Base-by-base conservation (phyloP, 2,113 vertebrate species). In the Prunella fulvescens region DNA sequence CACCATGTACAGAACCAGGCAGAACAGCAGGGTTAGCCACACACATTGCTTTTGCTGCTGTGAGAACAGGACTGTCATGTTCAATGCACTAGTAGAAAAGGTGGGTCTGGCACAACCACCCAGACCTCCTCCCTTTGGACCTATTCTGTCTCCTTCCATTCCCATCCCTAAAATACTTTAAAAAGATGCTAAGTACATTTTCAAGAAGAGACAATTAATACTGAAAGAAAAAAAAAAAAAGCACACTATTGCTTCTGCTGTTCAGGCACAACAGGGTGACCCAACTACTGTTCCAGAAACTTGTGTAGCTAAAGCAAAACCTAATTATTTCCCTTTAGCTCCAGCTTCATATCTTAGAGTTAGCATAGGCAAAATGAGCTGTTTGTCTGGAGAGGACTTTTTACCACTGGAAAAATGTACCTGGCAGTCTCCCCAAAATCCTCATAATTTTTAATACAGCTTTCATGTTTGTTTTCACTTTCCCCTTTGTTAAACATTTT, bases 381-480 rank as follows among this genome's bases (percentile, higher is more conserved):
- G 16, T 74, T 92, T 95, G 76, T 70, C 50, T 76, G 66, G 64
- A 92, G 40, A 95, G 69, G 86, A 88, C 64, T 95, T 86, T 54
- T n/a, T 57, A 87, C 69, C 44, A 15, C 31, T 74, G 90, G 51
- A 93, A 96, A 80, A 86, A 74, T 50, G 64, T 48, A 71, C 73
- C 92, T 35, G 94, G 96, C 93, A 95, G 23, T 69, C 76, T 93
- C 44, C 73, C 23, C 90, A 74, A 89, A 95, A 95, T 91, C 62
- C 81, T 97, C 88, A 77, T 93, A 65, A 95, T 97, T 96, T 94
- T 96, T 95, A 95, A 89, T 81, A 84, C 84, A 96, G 50, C 7
- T 10, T 93, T 96, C 96, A 92, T 97, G 90, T 97, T 97, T 97
- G 96, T 95, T 97, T 97, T 97, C 87, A 50, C 87, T 97, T 92